A percentile compares a stretch with the other conserved stretches of the same genome.
Evolutionary conservation across 2,888 invertebrate species (phyloP).

Genomic region (Lochmaea capreae): DNA sequence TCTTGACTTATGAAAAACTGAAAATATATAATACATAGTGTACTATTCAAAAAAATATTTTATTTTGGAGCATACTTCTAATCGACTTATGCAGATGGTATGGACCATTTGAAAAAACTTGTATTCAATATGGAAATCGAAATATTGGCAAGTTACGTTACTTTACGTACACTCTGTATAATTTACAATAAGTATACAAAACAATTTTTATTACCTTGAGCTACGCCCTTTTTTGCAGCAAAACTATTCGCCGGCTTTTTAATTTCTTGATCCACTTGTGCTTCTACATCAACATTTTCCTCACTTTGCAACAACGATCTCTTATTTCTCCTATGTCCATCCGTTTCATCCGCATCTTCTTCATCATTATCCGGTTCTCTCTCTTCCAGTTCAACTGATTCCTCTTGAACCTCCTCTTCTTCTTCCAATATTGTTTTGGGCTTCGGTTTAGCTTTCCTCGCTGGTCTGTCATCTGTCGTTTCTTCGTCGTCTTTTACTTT

Average conservation of each 20-base stretch:
- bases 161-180: too few relatives aligned
- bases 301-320: slow-evolving; percentile 37
- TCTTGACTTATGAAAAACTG: too few relatives aligned
- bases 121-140: too few relatives aligned
- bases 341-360: slow-evolving; percentile 28
- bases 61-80: too few relatives aligned
- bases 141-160: too few relatives aligned
- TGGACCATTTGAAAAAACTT: too few relatives aligned
- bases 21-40: too few relatives aligned
- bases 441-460: neutral
- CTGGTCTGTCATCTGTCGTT: neutral
- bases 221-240: slow-evolving; percentile 72
- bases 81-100: too few relatives aligned
- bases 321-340: slow-evolving; percentile 27
- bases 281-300: slow-evolving; percentile 41
- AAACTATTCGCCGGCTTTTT: slow-evolving; percentile 61
- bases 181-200: neutral
- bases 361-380: slow-evolving; percentile 22
- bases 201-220: slow-evolving; percentile 63
- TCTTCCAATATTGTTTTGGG: neutral
- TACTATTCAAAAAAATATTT: too few relatives aligned
- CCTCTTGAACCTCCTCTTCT: slow-evolving; percentile 4
- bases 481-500: neutral
- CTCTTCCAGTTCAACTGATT: neutral
- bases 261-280: slow-evolving; percentile 39